Percentiles rank a stretch among this genome's conserved stretches.
Evolutionary conservation across 2,113 vertebrate species (phyloP).

Genomic region (Malurus melanocephalus): DNA sequence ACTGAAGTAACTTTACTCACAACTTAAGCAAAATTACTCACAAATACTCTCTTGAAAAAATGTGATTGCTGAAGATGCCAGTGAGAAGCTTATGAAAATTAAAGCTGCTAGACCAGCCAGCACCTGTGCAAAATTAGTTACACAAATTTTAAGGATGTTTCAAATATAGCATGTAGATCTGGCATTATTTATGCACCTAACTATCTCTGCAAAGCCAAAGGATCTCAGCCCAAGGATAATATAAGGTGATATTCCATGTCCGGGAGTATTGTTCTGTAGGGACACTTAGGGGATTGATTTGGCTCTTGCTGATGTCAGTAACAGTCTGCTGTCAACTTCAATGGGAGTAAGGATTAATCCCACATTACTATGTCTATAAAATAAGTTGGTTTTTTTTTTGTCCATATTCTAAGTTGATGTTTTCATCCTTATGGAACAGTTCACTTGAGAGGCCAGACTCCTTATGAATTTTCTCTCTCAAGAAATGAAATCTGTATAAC

Average conservation of each 20-base stretch:
- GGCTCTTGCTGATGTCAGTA: background rate
- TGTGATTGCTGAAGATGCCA: background rate
- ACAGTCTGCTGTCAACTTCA: background rate
- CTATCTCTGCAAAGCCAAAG: background rate
- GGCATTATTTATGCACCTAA: background rate
- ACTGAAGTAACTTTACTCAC: background rate
- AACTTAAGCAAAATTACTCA: background rate
- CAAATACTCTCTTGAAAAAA: background rate
- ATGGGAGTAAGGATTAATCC: background rate
- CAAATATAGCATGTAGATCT: background rate
- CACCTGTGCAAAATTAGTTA: background rate
- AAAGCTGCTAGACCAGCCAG: background rate
- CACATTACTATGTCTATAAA: background rate
- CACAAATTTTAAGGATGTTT: background rate
- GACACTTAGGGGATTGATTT: background rate
- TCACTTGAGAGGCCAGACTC: background rate
- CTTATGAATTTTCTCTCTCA: background rate
- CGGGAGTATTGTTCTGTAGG: background rate
- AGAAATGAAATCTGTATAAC: background rate
- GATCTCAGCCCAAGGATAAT: background rate
- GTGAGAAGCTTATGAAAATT: background rate
- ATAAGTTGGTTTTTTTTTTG: constrained; percentile 19
- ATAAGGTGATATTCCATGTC: background rate
- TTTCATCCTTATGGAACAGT: constrained; percentile 7
- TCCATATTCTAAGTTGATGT: background rate